Evolutionary conservation across 2,888 invertebrate genomes (phyloP).

Genomic region (Leucophora obtusa): DNA sequence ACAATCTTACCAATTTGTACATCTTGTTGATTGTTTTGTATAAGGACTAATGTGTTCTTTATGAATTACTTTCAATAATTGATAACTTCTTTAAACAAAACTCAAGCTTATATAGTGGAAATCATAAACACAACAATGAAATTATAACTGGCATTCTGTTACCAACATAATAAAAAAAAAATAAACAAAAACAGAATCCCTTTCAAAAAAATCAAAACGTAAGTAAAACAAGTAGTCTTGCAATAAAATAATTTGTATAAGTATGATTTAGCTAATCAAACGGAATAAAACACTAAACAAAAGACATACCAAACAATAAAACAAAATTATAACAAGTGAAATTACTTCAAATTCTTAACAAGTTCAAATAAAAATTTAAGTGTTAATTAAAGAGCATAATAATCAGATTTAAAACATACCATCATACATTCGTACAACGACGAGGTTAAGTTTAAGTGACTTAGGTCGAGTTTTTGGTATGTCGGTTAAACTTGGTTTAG

Average conservation of each 20-base stretch:
- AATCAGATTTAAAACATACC: too few relatives aligned
- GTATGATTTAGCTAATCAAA: too few relatives aligned
- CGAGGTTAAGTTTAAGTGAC: too few relatives aligned
- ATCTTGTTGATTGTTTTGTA: slow-evolving; percentile 57
- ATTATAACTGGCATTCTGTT: not conserved
- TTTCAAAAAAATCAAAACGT: not conserved
- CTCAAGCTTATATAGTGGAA: slow-evolving; percentile 61
- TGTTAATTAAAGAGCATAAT: too few relatives aligned
- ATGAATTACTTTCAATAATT: slow-evolving; percentile 46
- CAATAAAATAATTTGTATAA: not conserved
- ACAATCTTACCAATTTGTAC: slow-evolving; percentile 69
- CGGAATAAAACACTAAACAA: too few relatives aligned
- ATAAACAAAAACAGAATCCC: not conserved
- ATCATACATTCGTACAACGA: too few relatives aligned
- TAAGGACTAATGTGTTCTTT: slow-evolving; percentile 1
- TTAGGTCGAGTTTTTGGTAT: too few relatives aligned
- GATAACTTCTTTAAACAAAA: slow-evolving; percentile 36
- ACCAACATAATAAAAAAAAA: not conserved
- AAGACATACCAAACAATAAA: too few relatives aligned
- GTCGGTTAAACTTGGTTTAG: too few relatives aligned
- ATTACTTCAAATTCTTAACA: too few relatives aligned
- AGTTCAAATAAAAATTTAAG: too few relatives aligned
- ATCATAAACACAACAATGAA: not conserved
- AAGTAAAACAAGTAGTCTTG: not conserved
- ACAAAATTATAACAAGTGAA: too few relatives aligned